A percentile compares a stretch with the other conserved stretches of the same genome.
phyloP scores from a whole-genome alignment of 1,140 invertebrate species.

The Drosophila trapezifrons region DNA sequence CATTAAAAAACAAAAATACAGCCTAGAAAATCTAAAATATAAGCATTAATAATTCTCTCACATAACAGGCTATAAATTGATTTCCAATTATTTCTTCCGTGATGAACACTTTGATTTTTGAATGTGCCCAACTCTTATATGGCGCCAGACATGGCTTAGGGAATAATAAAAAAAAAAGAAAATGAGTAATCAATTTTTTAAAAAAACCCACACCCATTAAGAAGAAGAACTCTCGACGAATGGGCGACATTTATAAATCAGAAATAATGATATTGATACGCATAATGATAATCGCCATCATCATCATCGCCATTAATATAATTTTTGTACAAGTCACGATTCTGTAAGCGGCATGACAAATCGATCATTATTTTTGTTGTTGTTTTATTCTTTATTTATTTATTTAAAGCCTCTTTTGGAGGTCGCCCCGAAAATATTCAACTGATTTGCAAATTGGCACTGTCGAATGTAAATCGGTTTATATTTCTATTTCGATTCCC shows the following conservation, averaged over 20 bases:
- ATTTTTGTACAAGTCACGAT: conserved; percentile 64
- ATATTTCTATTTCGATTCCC: conserved; percentile 13
- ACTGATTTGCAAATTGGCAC: conserved; percentile 64
- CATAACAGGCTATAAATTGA: not conserved
- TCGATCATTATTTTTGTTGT: conserved; percentile 16
- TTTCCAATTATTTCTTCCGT: conserved; percentile 31
- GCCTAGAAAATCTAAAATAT: too few species aligned
- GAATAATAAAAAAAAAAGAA: not conserved
- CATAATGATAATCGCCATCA: conserved; percentile 51
- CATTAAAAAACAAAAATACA: too few species aligned
- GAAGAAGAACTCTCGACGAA: conserved; percentile 15
- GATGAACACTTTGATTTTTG: conserved; percentile 20
- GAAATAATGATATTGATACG: conserved; percentile 63
- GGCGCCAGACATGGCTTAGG: conserved; percentile 17
- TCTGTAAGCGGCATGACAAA: conserved; percentile 58
- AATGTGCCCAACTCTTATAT: conserved; percentile 9
- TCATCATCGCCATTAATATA: conserved; percentile 4
- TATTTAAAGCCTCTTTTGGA: conserved; percentile 27
- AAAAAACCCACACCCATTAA: conserved; percentile 11
- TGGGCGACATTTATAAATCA: conserved; percentile 37
- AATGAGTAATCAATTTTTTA: conserved; percentile 7
- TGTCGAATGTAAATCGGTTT: conserved; percentile 42
- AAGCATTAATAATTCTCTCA: conserved; percentile 7
- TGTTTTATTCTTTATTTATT: conserved; percentile 10
- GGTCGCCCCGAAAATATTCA: conserved; percentile 48